phyloP scores from a whole-genome alignment of 2,113 vertebrate species.

The Phoenicopterus ruber region DNA sequence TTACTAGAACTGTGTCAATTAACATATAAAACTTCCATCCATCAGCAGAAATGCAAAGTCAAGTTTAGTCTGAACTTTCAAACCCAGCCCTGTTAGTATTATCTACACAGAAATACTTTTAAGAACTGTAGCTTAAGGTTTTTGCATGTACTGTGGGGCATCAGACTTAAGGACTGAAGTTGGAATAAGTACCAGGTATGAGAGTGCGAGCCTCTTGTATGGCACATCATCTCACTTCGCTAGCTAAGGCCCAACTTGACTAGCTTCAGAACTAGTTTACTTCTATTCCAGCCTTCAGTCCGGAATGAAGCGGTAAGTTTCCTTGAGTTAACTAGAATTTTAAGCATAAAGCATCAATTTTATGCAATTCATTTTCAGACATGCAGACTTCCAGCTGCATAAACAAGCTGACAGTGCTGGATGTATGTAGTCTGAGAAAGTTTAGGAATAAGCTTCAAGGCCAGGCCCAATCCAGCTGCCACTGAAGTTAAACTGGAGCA shows the following conservation, averaged over 20 bases:
- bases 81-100: background rate
- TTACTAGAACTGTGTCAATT: background rate
- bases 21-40: background rate
- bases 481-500: background rate
- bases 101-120: background rate
- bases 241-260: background rate
- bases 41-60: background rate
- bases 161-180: background rate
- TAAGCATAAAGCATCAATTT: conserved; percentile 23
- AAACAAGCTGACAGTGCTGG: conserved; percentile 36
- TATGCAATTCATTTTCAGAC: background rate
- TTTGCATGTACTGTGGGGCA: background rate
- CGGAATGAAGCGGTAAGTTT: fast-evolving
- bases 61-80: background rate
- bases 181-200: background rate
- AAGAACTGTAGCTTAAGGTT: background rate
- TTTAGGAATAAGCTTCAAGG: background rate
- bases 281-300: background rate
- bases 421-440: conserved; percentile 4
- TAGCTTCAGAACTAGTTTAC: background rate
- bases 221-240: background rate
- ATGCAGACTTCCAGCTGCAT: conserved; percentile 41
- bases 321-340: background rate
- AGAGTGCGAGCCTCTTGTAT: background rate
- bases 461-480: conserved; percentile 13